A percentile compares a stretch with the other conserved stretches of the same genome.
These are phyloP conservation scores for Gastrophryne carolinensis DNA, from an alignment of 2,797 vertebrate species.

Conservation along the genomic window DNA sequence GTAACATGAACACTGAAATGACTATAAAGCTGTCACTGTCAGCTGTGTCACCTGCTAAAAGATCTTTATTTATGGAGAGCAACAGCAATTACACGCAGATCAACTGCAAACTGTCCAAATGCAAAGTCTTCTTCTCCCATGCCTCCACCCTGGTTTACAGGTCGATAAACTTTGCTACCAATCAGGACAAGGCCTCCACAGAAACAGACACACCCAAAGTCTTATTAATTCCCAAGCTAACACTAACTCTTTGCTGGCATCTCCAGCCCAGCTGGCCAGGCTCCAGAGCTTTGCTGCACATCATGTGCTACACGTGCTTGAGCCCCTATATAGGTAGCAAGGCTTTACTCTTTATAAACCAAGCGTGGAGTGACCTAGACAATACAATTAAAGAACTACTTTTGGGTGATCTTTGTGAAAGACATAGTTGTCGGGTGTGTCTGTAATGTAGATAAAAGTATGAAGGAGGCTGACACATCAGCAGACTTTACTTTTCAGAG, in stretches of 20 bases:
- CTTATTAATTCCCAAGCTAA: conserved; percentile 40
- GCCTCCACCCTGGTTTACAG: conserved; percentile 41
- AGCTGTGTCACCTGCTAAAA: not conserved
- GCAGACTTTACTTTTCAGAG: conserved; percentile 57
- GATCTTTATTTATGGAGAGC: conserved; percentile 16
- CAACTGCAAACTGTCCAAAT: conserved; percentile 9
- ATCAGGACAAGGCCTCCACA: not conserved
- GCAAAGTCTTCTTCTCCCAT: not conserved
- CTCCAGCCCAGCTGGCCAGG: conserved; percentile 9
- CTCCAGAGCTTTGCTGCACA: not conserved
- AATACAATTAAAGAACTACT: not conserved
- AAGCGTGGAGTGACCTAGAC: not conserved
- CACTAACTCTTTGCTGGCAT: conserved; percentile 15
- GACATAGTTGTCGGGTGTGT: conserved; percentile 67
- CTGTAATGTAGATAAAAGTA: conserved; percentile 51
- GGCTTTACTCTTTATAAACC: not conserved
- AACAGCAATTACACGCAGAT: conserved; percentile 25
- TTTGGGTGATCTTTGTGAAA: conserved; percentile 46
- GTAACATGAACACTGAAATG: not conserved
- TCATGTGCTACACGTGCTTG: not conserved
- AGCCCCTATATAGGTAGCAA: not conserved
- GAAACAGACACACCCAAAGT: conserved; percentile 45
- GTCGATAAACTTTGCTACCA: conserved; percentile 26
- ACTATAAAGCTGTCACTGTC: not conserved
- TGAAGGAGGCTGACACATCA: conserved; percentile 67